Evolutionary conservation across 2,888 invertebrate genomes (phyloP), one percentile per base, ranked within the genome.

Genomic region (Pilophorus perplexus): DNA sequence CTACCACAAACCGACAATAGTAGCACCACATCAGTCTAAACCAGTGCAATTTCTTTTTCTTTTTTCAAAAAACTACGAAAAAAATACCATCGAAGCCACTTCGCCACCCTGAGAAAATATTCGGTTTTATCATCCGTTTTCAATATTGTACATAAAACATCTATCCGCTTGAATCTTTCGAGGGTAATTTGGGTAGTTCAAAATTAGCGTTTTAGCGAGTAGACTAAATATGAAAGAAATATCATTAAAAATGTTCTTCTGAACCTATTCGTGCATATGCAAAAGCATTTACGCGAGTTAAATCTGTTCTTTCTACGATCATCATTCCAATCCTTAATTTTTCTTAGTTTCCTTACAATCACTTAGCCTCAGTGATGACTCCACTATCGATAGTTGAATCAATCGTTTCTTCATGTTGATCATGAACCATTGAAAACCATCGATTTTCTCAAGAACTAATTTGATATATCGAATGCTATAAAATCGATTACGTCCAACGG

Each of bases 31-130:
- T n/a, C n/a, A 54, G 42, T 42, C 27, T 46, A 33, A 25, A 25
- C 44, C 62, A 44, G 62, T 44, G 62, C 62, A 62, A 46, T 59
- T 59, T 23, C 16, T 57, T n/a, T n/a, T n/a, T n/a, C n/a, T n/a
- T n/a, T n/a, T n/a, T n/a, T n/a, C n/a, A n/a, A 40, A 59, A 20
- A 59, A 18, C 33, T 23, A 38, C 23, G 18, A 18, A 20, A 27
- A 37, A 55, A 23, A 40, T 57, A 18, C 37, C 22, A 20, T 16
- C n/a, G n/a, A n/a, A n/a, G n/a, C 8, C 18, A 14, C 52, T 27
- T 27, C 50, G 25, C 23, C 20, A 27, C 27, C 52, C 27, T 52
- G 28, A 28, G 27, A 52, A n/a, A n/a, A n/a, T n/a, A n/a, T n/a
- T n/a, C n/a, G n/a, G 28, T 52, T 28, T 16, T 52, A 52, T 28